phyloP scores from a whole-genome alignment of 2,113 vertebrate genomes.

The Apodemus speciosus region DNA sequence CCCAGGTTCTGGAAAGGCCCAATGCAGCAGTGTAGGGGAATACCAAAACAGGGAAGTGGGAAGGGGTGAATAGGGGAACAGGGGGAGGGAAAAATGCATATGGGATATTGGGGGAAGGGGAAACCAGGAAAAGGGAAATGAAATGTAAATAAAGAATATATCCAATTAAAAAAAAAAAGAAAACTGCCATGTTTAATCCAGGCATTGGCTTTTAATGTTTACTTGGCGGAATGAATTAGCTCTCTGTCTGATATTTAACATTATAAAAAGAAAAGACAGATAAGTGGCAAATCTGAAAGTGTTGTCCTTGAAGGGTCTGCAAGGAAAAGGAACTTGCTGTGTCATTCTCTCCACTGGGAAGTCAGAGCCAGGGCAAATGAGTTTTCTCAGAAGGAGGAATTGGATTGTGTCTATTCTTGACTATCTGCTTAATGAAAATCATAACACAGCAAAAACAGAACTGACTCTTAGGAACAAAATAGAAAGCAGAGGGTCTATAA shows the following conservation, averaged over 20 bases:
- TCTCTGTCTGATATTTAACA: not conserved
- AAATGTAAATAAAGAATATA: no score
- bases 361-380: not conserved
- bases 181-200: not conserved
- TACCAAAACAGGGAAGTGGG: no score
- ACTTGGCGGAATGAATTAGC: constrained; percentile 47
- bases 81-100: no score
- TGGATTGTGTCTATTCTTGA: constrained; percentile 25
- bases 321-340: not conserved
- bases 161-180: no score
- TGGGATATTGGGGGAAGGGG: no score
- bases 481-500: constrained; percentile 12
- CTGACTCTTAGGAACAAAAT: constrained; percentile 32
- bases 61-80: no score
- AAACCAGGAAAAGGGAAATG: no score
- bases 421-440: not conserved
- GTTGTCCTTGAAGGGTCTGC: constrained; percentile 7
- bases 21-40: no score
- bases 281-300: constrained; percentile 26
- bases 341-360: constrained; percentile 30
- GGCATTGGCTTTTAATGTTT: constrained; percentile 45
- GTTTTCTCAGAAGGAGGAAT: not conserved
- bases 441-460: not conserved
- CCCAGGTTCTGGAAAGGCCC: no score
- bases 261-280: constrained; percentile 52